phyloP scores from a whole-genome alignment of 1,140 invertebrate genomes.

The Calliphora vicina region DNA sequence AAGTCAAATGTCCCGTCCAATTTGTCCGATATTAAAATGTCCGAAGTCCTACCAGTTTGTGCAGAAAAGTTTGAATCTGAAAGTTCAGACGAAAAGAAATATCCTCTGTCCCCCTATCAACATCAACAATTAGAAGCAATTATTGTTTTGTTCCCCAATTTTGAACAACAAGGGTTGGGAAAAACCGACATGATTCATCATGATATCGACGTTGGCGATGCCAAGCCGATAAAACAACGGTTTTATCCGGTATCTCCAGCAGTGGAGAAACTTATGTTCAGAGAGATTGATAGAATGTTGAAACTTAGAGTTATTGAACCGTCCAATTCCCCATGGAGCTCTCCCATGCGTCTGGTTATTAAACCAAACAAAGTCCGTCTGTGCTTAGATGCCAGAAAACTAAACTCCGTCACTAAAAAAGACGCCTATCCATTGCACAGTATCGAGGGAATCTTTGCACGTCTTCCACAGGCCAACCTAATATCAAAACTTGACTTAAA shows the following conservation, averaged over 20 bases:
- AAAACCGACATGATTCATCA: conserved; percentile 47
- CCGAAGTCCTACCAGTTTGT: not conserved
- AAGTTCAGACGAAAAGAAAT: conserved; percentile 59
- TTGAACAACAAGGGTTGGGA: conserved; percentile 63
- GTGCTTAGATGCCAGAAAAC: not conserved
- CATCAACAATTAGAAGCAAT: conserved; percentile 64
- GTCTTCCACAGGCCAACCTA: conserved; percentile 40
- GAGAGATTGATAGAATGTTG: conserved; percentile 29
- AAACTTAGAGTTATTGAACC: conserved; percentile 23
- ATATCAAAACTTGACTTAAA: conserved; percentile 47
- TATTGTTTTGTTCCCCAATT: conserved; percentile 61
- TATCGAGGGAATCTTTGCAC: conserved; percentile 52
- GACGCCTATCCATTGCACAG: conserved; percentile 49
- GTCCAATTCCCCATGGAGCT: not conserved
- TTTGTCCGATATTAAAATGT: too few relatives aligned
- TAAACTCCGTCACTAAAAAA: conserved; percentile 46
- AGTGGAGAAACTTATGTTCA: conserved; percentile 31
- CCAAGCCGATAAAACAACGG: conserved; percentile 24
- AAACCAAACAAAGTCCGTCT: conserved; percentile 33
- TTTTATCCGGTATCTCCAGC: conserved; percentile 27
- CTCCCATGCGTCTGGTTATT: not conserved
- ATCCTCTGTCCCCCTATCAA: conserved; percentile 44
- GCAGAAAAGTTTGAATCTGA: conserved; percentile 49
- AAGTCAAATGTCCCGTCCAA: too few relatives aligned
- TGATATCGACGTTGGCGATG: conserved; percentile 9